Evolutionary conservation across 2,113 vertebrate genomes (phyloP).

Genomic region (Strix aluco): DNA sequence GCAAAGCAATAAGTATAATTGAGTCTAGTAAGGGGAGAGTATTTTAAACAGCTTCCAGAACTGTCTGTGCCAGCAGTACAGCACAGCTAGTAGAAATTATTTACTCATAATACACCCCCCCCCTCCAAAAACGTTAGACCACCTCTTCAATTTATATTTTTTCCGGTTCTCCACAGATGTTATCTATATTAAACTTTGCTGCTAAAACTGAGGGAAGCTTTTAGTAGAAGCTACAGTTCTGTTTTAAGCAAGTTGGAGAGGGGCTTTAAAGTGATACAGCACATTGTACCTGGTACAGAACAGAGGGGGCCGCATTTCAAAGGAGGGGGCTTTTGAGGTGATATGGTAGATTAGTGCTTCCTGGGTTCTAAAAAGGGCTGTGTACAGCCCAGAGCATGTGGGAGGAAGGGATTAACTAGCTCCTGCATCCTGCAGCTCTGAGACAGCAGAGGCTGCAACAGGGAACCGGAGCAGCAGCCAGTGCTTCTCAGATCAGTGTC

Average conservation of each 20-base stretch:
- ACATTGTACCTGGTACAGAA: neutral
- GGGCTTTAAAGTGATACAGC: neutral
- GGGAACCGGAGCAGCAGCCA: neutral
- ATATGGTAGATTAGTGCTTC: fast-evolving
- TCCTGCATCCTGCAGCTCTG: neutral
- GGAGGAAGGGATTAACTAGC: neutral
- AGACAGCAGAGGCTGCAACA: neutral
- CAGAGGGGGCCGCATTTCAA: neutral
- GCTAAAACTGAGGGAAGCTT: neutral
- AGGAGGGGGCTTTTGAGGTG: neutral
- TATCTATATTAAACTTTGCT: neutral
- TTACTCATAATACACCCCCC: neutral
- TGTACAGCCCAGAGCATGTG: neutral
- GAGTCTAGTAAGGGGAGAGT: neutral
- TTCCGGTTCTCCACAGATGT: neutral
- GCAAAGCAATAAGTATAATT: neutral
- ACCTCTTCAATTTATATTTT: neutral
- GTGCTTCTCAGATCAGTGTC: neutral
- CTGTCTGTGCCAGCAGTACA: neutral
- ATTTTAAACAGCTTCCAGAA: neutral
- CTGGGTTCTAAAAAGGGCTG: neutral
- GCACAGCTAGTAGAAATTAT: neutral
- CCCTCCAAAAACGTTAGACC: neutral
- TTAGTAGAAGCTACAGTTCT: neutral
- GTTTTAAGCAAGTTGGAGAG: neutral